A percentile compares a stretch with the other conserved stretches of the same genome.
phyloP scores from a whole-genome alignment of 2,888 invertebrate genomes.

The Mactromeris polynyma region DNA sequence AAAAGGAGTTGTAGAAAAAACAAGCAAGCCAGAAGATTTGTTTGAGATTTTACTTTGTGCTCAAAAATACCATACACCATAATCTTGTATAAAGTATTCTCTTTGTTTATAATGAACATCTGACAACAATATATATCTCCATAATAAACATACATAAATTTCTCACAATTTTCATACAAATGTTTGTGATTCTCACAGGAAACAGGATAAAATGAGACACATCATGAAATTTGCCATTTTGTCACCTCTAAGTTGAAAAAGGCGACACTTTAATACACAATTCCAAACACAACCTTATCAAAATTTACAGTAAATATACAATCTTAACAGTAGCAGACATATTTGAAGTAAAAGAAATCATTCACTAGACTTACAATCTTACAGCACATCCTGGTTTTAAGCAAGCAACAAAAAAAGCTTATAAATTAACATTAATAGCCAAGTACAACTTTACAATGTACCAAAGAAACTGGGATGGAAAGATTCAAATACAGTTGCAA shows the following conservation, averaged over 20 bases:
- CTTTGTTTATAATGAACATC: constrained; percentile 23
- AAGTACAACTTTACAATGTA: too few relatives aligned
- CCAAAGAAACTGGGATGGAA: too few relatives aligned
- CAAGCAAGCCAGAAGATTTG: not conserved
- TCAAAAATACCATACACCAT: constrained; percentile 65
- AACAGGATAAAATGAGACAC: not conserved
- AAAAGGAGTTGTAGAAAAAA: too few relatives aligned
- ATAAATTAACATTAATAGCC: too few relatives aligned
- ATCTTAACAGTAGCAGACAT: too few relatives aligned
- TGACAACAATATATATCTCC: constrained; percentile 13
- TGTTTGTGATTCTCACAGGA: not conserved
- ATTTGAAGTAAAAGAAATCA: too few relatives aligned
- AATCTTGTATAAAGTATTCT: constrained; percentile 42
- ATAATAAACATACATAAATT: not conserved
- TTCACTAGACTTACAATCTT: too few relatives aligned
- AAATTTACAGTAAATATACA: not conserved
- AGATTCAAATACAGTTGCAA: too few relatives aligned
- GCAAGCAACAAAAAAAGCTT: too few relatives aligned
- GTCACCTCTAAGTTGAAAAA: not conserved
- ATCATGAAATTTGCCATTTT: not conserved
- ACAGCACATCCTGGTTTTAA: too few relatives aligned
- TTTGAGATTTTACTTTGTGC: constrained; percentile 52
- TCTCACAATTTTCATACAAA: not conserved
- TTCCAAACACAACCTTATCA: not conserved
- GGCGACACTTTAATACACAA: not conserved